Conservation (phyloP, 2,113 vertebrate species). For the Coturnix japonica region DNA sequence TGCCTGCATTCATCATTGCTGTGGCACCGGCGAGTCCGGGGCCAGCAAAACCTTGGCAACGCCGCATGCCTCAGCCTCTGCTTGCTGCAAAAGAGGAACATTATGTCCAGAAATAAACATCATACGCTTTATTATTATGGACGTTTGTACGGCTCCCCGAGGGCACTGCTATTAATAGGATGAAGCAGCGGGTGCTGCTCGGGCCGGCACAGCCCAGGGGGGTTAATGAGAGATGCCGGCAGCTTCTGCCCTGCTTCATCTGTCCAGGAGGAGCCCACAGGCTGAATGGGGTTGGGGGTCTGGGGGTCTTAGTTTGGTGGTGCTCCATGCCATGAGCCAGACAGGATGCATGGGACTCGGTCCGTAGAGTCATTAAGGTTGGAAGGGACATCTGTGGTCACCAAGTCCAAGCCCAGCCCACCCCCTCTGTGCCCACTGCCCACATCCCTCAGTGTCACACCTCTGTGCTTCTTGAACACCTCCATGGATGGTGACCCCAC, state of each 20-base stretch:
- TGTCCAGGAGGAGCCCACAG: fast-evolving
- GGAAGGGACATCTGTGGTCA: no score
- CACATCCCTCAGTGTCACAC: no score
- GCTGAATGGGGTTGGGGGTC: not conserved
- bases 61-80: not conserved
- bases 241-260: not conserved
- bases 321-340: not conserved
- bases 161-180: conserved; percentile 45
- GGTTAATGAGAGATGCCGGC: not conserved
- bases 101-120: conserved; percentile 58
- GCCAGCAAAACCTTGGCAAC: conserved; percentile 65
- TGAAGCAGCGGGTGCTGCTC: not conserved
- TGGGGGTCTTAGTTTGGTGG: not conserved
- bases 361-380: no score
- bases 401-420: no score
- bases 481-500: no score
- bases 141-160: not conserved
- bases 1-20: not conserved
- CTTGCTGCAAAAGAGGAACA: conserved; percentile 24
- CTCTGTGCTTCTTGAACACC: no score
- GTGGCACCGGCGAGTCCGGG: not conserved
- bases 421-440: no score
- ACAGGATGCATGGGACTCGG: not conserved
- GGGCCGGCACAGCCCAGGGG: not conserved
- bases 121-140: not conserved